These are phyloP conservation scores for Pollimyrus isidori DNA, from an alignment of 2,113 vertebrate species.

Conservation along the genomic window DNA sequence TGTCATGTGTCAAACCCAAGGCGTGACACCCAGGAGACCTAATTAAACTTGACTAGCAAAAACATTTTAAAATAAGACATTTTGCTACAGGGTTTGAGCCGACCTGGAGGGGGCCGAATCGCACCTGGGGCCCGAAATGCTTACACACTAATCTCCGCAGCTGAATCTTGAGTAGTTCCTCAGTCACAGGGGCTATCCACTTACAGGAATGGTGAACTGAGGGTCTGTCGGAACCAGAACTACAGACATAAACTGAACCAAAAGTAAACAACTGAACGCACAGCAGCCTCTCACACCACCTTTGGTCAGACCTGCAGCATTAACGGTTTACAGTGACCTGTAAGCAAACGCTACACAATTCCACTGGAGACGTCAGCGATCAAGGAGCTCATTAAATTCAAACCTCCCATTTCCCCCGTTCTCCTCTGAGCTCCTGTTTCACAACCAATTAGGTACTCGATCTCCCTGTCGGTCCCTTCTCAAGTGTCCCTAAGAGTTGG, in stretches of 20 bases:
- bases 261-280: neutral
- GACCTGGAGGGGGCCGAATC: neutral
- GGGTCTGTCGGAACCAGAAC: neutral
- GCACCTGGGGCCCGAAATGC: neutral
- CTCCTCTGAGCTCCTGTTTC: neutral
- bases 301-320: neutral
- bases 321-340: neutral
- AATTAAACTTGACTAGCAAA: conserved; percentile 16
- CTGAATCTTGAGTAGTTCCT: neutral
- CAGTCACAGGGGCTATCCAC: neutral
- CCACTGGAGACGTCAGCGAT: neutral
- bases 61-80: conserved; percentile 18
- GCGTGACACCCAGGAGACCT: neutral
- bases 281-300: neutral
- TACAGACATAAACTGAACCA: neutral
- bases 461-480: neutral
- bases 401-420: neutral
- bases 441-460: conserved; percentile 5
- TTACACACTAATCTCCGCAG: neutral
- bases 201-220: neutral
- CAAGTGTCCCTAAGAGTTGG: neutral
- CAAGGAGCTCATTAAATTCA: neutral
- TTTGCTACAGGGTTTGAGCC: conserved; percentile 13
- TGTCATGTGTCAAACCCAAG: neutral
- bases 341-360: neutral